phyloP scores from a whole-genome alignment of 2,888 invertebrate species.

The Lordiphosa fenestrarum region DNA sequence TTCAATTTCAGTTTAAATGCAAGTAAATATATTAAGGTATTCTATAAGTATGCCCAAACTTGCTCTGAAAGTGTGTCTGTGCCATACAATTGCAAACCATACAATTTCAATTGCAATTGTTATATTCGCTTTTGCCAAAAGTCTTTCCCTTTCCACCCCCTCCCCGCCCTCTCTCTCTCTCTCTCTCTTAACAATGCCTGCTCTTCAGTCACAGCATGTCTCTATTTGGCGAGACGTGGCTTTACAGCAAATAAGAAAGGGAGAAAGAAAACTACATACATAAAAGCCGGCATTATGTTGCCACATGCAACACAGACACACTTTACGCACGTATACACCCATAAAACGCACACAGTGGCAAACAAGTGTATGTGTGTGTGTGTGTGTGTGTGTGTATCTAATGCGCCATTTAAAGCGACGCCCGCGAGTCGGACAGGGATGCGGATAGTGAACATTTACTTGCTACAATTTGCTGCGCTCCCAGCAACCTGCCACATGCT shows the following conservation, averaged over 20 bases:
- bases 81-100: background rate
- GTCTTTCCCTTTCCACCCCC: constrained; percentile 13
- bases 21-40: no score
- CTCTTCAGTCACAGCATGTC: constrained; percentile 50
- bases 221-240: constrained; percentile 42
- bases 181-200: constrained; percentile 20
- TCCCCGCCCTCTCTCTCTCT: background rate
- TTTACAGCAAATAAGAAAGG: constrained; percentile 8
- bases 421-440: constrained; percentile 12
- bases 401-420: constrained; percentile 30
- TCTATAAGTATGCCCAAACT: no score
- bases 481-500: constrained; percentile 51
- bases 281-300: constrained; percentile 68
- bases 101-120: constrained; percentile 32
- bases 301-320: constrained; percentile 54
- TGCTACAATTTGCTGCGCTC: constrained; percentile 49
- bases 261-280: constrained; percentile 29
- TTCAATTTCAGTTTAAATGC: no score
- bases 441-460: constrained; percentile 16
- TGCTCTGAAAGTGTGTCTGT: background rate
- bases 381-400: constrained; percentile 25
- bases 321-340: constrained; percentile 13
- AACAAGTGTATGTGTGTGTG: constrained; percentile 13
- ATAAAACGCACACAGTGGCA: constrained; percentile 10
- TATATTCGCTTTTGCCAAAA: constrained; percentile 25